Base-by-base conservation (phyloP, 2,797 vertebrate species). In the Muscicapa comitata region DNA sequence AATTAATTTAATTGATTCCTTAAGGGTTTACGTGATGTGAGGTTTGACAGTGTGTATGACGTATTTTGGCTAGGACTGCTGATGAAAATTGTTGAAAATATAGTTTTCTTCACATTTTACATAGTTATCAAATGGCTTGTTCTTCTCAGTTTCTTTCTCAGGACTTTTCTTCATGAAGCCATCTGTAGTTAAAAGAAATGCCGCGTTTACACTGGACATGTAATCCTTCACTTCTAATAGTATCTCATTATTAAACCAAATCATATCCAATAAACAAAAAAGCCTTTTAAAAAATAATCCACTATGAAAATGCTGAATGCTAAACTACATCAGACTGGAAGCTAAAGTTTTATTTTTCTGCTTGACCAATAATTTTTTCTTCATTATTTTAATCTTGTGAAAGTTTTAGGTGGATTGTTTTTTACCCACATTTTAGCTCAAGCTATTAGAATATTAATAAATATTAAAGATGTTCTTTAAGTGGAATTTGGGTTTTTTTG, bases 391-490 rank as follows among this genome's bases (percentile, higher is more conserved):
- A 45, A 31, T 59, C 15, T 53, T 48, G 6, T n/a, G 8, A 43
- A 42, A 9, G 1, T 53, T 59, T 59, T 65, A 25, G 2, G 2
- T 55, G 13, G 10, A 1, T 2, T 33, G 6, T 14, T 48, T 33
- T 33, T 48, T 8, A 4, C 11, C 4, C 3, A 7, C 4, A 2
- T 75, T 83, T 86, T 65, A 21, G 57, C 35, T 55, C 6, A 76
- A 62, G 7, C 13, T 76, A n/a, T 31, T 74, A 3, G 51, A 66
- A 51, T 33, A 3, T 21, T 54, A 43, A 37, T 21, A 59, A 68
- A 51, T 23, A 35, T 15, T 48, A 62, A 59, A 50, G 2, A 12
- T 48, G 2, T 47, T 57, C 5, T 77, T 47, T 54, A 48, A 28
- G 11, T 77, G 40, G 11, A 53, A 25, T 54, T 70, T 75, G 28